Evolutionary conservation across 2,797 vertebrate genomes (phyloP), one percentile per base, ranked within the genome.

Genomic region (Pangasius macronema): DNA sequence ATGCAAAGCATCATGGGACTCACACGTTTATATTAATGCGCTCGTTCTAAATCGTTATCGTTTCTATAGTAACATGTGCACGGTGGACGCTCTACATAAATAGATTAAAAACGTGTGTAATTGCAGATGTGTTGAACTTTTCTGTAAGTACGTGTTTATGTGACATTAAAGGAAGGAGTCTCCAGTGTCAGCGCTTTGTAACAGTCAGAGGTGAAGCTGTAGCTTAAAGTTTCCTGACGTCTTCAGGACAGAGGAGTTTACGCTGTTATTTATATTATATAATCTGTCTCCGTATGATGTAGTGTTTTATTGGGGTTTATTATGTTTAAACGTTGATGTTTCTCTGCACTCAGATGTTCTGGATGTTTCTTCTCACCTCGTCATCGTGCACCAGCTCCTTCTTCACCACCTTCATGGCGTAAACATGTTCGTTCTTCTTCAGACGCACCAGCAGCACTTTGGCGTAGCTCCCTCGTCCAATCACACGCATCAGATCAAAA

Each of bases 391-490:
- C 98, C 92, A 99, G 94, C 90, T 99, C 98, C 93, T 99, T 99
- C 94, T 99, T 99, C 91, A 99, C 98, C 89, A 99, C 98, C 93
- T 99, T 99, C 98, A 99, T 99, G 91, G 98, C 98, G 3, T 97
- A 99, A 65, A 97, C 93, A 87, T 98, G 97, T 83, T 98, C 97
- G 0, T 97, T 98, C 95, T 99, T 99, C 96, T 99, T 99, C 84
- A 99, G 95, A 83, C 98, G 96, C 49, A 99, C 98, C 93, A 99
- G 93, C 70, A 99, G 97, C 89, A 99, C 98, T 95, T 99, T 99
- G 93, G 98, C 98, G 0, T 99, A 99, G 94, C 98, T 99, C 82
- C 98, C 98, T 0, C 98, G 97, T 51, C 98, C 98, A 0, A 99
- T 99, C 89, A 99, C 98, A 85, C 98, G 94, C 93, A 99, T 97